Conservation (phyloP, 2,113 vertebrate genomes). For the Tragelaphus buxtoni region DNA sequence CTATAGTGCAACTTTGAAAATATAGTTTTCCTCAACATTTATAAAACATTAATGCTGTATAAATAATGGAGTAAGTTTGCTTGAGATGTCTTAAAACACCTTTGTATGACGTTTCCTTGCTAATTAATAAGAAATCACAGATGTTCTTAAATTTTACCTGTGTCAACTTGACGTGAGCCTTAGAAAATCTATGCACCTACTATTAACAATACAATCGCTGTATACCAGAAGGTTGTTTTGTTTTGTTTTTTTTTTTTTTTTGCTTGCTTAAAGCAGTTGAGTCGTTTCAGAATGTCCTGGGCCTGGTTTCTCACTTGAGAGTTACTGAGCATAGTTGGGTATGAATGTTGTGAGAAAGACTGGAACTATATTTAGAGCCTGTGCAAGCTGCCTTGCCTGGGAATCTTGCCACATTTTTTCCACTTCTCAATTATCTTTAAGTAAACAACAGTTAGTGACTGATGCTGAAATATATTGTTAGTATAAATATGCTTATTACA, state of each 20-base stretch:
- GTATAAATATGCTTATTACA: neutral
- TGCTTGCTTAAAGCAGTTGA: no score
- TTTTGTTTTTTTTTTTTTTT: neutral
- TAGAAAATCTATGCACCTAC: neutral
- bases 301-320: neutral
- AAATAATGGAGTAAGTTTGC: neutral
- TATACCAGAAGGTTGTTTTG: neutral
- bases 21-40: neutral
- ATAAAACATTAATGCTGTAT: neutral
- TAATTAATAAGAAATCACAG: neutral
- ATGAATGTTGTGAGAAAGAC: neutral
- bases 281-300: no score
- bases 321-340: neutral
- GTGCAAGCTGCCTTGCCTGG: neutral
- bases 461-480: neutral
- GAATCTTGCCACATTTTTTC: neutral
- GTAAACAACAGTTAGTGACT: slow-evolving; percentile 11
- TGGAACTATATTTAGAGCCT: slow-evolving; percentile 4
- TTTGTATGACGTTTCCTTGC: neutral
- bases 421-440: slow-evolving; percentile 30
- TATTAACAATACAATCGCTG: neutral
- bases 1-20: neutral
- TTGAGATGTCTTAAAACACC: neutral
- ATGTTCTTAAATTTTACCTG: neutral
- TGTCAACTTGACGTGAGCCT: neutral